Evolutionary conservation across 1,140 invertebrate species (phyloP), one percentile per base, ranked within the genome.

Genomic region (Panagrolaimus sp.): DNA sequence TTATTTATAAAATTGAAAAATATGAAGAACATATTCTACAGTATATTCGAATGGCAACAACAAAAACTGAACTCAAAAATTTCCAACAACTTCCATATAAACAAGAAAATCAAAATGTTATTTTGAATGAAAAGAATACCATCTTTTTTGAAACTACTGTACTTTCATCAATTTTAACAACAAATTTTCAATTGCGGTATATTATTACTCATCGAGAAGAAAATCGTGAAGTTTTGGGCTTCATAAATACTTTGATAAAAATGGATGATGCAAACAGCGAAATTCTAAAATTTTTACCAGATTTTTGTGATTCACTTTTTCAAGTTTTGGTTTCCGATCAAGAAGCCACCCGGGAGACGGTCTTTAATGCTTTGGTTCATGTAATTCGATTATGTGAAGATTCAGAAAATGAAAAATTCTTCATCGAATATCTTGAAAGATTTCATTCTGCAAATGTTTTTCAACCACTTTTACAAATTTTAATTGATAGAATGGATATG

Each of bases 301-400:
- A 94, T 80, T 90, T 93, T 75, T 85, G 95, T 14, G 92, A 96
- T 84, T 92, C 93, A 0, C 85, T 97, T 15, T 96, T 52, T n/a
- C 17, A 21, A 5, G 48, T 52, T n/a, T 52, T 52, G 48, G 26
- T 24, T n/a, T 21, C 17, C n/a, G 26, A 52, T 24, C n/a, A 52
- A 14, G 26, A 52, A 96, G 83, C 90, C 89, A 78, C 95, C 0
- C 17, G 26, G 17, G 48, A 52, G 7, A 24, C 26, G 8, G 48
- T 52, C 7, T 52, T 52, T 52, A n/a, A 24, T n/a, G 48, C 48
- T 5, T 52, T 52, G 48, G 26, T 24, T 1, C n/a, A 21, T 7
- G 14, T 52, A 21, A 24, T 52, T n/a, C 17, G 26, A 24, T 21
- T 52, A 21, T 52, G 48, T 52, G 48, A 52, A 24, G 26, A 52